Conservation (phyloP, 2,797 vertebrate genomes). For the Lepilemur septentrionalis region DNA sequence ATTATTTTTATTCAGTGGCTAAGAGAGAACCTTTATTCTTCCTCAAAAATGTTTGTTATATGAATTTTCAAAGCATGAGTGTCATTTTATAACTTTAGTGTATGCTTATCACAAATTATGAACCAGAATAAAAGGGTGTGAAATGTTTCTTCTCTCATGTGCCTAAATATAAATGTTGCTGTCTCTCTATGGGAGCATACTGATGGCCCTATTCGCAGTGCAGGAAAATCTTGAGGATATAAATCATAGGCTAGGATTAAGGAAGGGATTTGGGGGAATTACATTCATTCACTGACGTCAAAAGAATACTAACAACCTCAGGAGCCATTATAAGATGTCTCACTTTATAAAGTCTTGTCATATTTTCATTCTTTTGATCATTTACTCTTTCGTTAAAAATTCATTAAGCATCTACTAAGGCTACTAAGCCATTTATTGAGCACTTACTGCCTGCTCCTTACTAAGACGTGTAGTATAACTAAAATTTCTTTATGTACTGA, state of each 20-base stretch:
- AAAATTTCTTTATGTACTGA: neutral
- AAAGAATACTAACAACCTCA: neutral
- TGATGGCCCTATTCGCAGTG: neutral
- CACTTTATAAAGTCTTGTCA: neutral
- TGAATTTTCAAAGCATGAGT: constrained; percentile 36
- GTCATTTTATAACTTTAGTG: neutral
- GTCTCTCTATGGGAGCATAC: neutral
- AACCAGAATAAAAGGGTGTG: neutral
- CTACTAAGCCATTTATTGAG: constrained; percentile 6
- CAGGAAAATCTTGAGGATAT: neutral
- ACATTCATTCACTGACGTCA: neutral
- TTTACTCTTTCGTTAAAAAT: neutral
- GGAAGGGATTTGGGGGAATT: constrained; percentile 9
- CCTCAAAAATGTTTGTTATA: constrained; percentile 25
- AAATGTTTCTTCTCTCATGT: constrained; percentile 15
- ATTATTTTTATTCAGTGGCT: neutral
- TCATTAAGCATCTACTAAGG: neutral
- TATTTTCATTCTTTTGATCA: neutral
- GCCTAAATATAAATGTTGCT: neutral
- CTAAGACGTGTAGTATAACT: neutral
- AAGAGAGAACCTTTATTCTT: constrained; percentile 28
- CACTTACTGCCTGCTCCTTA: neutral
- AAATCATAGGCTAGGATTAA: neutral
- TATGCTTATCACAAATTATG: neutral
- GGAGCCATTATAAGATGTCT: neutral